Evolutionary conservation across 2,113 vertebrate genomes (phyloP), one percentile per base, ranked within the genome.

Genomic region (Epinephelus lanceolatus): DNA sequence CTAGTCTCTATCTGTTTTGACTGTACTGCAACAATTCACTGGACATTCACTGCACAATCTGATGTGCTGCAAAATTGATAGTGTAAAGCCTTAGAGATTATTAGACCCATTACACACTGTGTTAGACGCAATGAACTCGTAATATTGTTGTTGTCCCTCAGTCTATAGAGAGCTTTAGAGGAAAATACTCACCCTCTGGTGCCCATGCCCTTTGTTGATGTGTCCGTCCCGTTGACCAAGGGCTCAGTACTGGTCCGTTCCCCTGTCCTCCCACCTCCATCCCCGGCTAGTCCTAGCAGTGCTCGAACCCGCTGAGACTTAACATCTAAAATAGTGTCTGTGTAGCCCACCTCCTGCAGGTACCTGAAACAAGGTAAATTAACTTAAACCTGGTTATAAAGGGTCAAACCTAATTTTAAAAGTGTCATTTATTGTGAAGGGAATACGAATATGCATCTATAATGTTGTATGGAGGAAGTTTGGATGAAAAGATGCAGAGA

Each of bases 311-410:
- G 95, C 94, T 98, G 98, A n/a, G 98, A 98, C 91, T 99, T 99
- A 47, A 99, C 98, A 93, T 99, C 98, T 94, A 99, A 47, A 92
- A 99, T 99, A 0, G 98, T 99, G 92, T 99, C 98, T 0, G 98
- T 99, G 91, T 99, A 99, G 83, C 98, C 98, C 79, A 99, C 98
- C 92, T 99, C 98, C 94, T 99, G 98, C 1, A 99, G 96, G 88
- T 99, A 99, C 94, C 98, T 99, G 93, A 1, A 78, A 87, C 37
- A 40, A 33, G 9, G 8, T 2, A 45, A 52, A 76, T 42, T 0
- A 10, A 60, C 5, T 69, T 15, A 72, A 56, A 65, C 6, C n/a
- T 33, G 18, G 21, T 45, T 80, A 56, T 2, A 62, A 76, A 47
- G 13, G 45, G 27, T 71, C 37, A 49, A 59, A 47, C 27, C 4